phyloP scores from a whole-genome alignment of 2,888 invertebrate genomes.

The Frankliniella intonsa region DNA sequence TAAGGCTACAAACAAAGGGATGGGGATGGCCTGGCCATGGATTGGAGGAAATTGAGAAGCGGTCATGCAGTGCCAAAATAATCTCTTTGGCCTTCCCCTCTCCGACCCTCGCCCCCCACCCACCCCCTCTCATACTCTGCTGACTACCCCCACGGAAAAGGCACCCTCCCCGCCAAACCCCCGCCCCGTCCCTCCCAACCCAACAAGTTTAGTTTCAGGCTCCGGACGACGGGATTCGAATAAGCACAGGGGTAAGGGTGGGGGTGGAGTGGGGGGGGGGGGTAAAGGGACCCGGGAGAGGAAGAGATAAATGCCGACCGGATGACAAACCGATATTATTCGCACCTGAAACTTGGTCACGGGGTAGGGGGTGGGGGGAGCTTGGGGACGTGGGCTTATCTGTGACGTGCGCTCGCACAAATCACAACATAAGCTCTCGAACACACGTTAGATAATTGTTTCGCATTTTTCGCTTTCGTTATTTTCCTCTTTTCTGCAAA shows the following conservation, averaged over 20 bases:
- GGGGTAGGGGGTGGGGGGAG: background rate
- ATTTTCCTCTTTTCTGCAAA: too few relatives aligned
- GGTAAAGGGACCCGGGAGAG: background rate
- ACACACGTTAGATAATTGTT: too few relatives aligned
- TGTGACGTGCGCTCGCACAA: too few relatives aligned
- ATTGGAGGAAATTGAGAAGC: slow-evolving; percentile 22
- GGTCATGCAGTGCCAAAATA: slow-evolving; percentile 11
- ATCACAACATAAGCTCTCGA: too few relatives aligned
- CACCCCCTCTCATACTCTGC: too few relatives aligned
- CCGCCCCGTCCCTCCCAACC: background rate
- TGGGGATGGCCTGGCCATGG: background rate
- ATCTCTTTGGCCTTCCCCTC: background rate
- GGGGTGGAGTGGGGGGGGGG: background rate
- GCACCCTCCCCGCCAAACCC: background rate
- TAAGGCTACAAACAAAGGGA: too few relatives aligned
- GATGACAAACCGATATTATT: slow-evolving; percentile 5
- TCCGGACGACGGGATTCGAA: background rate
- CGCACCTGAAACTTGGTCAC: background rate
- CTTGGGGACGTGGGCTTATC: too few relatives aligned
- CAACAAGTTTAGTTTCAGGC: background rate
- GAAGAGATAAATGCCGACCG: slow-evolving; percentile 6
- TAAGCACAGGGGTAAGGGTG: background rate
- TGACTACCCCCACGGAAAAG: background rate
- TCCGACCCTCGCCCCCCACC: background rate
- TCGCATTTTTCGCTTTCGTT: too few relatives aligned